Base-by-base conservation (phyloP, 2,888 invertebrate species). In the Hirudinaria manillensis region DNA sequence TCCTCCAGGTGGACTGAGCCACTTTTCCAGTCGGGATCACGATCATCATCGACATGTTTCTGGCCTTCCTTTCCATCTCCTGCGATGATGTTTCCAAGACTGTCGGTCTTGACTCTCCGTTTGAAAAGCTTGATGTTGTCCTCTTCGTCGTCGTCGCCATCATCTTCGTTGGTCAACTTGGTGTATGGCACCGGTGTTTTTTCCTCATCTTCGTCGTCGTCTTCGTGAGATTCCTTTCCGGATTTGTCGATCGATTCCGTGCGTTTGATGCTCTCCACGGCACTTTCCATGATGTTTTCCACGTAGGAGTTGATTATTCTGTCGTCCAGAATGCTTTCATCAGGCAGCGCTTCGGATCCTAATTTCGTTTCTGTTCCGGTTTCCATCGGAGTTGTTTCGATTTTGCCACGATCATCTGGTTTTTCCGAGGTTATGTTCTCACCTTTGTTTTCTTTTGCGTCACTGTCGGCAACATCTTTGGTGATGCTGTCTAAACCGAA, bases 11-110 rank as follows among this genome's bases (percentile, higher is more conserved):
- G 19, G 7, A 21, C 68, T 2, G 13, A 16, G 6, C 32, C 34
- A 34, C 3, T 34, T 10, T 34, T 2, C n/a, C 0, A 4, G 19
- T 34, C 68, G 19, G 1, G 6, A 68, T 34, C 68, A 68, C 34
- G 10, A 68, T 68, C 68, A 68, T 68, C 68, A 68, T 68, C 29
- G 36, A 3, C 68, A 7, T 32, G 29, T 32, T 61, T 61, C 24
- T 6, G 10, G 1, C 45, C 45, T 45, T 45, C 45, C 3, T 10
- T 10, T 6, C 38, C 38, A n/a, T 38, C 10, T 38, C 10, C 21
- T 61, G 61, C n/a, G n/a, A 61, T 61, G 24, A 61, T 61, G 61
- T 61, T 61, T 24, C 61, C 61, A 27, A 61, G 29, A 10, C 61
- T 19, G n/a, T 61, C 61, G 61, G 29, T 61, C 7, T 61, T 19